Base-by-base conservation (phyloP, 2,797 vertebrate genomes). In the Toxotes lorentzi region DNA sequence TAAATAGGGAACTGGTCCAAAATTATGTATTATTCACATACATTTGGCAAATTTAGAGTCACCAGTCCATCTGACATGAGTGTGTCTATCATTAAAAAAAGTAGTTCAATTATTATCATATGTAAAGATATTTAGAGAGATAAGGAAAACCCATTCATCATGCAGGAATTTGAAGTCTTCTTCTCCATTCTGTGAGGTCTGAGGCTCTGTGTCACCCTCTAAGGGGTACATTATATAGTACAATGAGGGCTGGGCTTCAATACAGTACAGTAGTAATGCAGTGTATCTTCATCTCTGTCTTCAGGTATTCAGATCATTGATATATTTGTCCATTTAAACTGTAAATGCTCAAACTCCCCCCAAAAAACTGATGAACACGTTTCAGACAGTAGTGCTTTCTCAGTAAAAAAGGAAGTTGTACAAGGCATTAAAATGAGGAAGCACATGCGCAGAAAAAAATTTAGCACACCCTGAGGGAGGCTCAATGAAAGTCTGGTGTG, bases 401-500 rank as follows among this genome's bases (percentile, higher is more conserved):
- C 69, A 54, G 48, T 40, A 23, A 23, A 19, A 62, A 65, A 17
- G 27, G 5, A 82, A 40, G 4, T 21, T 21, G 21, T 32, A 67
- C 27, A 53, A 63, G 21, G 17, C 45, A 47, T 1, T 59, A 1
- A 45, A 50, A 64, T 38, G 17, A 19, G 21, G 59, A 34, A 60
- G 60, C 68, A 35, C 50, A 70, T 61, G 68, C 5, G 21, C 54
- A 72, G 41, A 38, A 41, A 30, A 30, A 45, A 45, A 24, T 23
- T 32, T 50, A 38, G 72, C 75, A 60, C 4, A 51, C 58, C 62
- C 11, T 53, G 40, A 59, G 60, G 64, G 50, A 76, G 10, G 1
- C 23, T 78, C 61, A 45, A 35, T 45, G 50, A 81, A 72, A 21
- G 4, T 73, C 71, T 75, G 71, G 0, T 75, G 66, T 70, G 58